A percentile compares a stretch with the other conserved stretches of the same genome.
phyloP scores from a whole-genome alignment of 2,888 invertebrate species.

The Hypomecis atomaria region DNA sequence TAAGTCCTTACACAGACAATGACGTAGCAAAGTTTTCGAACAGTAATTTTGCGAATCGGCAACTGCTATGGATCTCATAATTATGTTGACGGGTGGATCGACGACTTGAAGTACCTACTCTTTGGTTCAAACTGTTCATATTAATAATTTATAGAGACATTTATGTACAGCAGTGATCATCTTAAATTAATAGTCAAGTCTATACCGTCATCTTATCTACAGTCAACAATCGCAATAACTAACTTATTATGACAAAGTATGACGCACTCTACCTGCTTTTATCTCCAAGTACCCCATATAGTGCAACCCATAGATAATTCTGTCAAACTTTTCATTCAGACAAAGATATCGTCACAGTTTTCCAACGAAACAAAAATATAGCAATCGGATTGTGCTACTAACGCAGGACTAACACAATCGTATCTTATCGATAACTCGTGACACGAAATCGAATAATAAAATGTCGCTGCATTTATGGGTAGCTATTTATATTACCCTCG shows the following conservation, averaged over 20 bases:
- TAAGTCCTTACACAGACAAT: too few species aligned
- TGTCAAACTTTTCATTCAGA: slow-evolving; percentile 27
- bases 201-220: too few species aligned
- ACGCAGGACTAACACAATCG: slow-evolving; percentile 31
- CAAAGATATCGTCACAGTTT: slow-evolving; percentile 15
- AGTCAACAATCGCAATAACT: neutral
- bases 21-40: too few species aligned
- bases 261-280: neutral
- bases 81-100: too few species aligned
- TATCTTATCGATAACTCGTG: slow-evolving; percentile 53
- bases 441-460: slow-evolving; percentile 35
- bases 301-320: slow-evolving; percentile 8
- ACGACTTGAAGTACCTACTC: too few species aligned
- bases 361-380: slow-evolving; percentile 8
- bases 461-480: slow-evolving; percentile 40
- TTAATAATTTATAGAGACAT: too few species aligned
- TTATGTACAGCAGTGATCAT: too few species aligned
- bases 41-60: too few species aligned
- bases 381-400: slow-evolving; percentile 22
- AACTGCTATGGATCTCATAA: too few species aligned
- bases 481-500: slow-evolving; percentile 50
- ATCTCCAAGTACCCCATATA: neutral
- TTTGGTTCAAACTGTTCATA: too few species aligned
- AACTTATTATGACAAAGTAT: neutral
- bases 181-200: too few species aligned